Conservation (phyloP, 2,888 invertebrate genomes). For the Hecatera dysodea region DNA sequence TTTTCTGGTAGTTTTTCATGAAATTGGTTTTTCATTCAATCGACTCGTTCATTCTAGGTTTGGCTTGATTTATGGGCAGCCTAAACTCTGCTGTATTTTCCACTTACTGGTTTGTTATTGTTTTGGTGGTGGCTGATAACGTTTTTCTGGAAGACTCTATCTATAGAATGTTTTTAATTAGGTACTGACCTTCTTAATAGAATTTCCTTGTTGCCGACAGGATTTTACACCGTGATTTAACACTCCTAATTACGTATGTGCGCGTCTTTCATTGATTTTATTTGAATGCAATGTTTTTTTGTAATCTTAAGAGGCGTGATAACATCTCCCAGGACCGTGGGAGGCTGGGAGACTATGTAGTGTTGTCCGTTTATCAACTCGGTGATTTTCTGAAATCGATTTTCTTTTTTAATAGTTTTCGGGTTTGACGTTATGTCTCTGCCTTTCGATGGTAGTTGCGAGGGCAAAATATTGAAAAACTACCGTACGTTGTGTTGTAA, state of each 20-base stretch:
- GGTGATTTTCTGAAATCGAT: not conserved
- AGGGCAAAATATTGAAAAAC: not conserved
- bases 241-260: slow-evolving; percentile 26
- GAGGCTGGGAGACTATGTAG: not conserved
- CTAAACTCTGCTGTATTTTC: not conserved
- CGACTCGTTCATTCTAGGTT: not conserved
- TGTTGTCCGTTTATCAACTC: not conserved
- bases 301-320: not conserved
- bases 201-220: not conserved
- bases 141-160: not conserved
- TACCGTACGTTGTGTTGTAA: too few species aligned
- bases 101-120: not conserved
- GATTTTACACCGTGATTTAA: not conserved
- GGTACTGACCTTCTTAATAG: too few species aligned
- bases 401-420: not conserved
- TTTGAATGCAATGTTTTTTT: not conserved
- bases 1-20: not conserved
- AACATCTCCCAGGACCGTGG: not conserved
- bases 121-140: not conserved
- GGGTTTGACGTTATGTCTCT: not conserved
- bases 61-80: not conserved
- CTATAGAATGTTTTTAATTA: not conserved
- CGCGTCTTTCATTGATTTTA: slow-evolving; percentile 22
- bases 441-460: not conserved
- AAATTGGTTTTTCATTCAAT: not conserved